Evolutionary conservation across 2,113 vertebrate species (phyloP), one percentile per base, ranked within the genome.

Genomic region (Chunga burmeisteri): DNA sequence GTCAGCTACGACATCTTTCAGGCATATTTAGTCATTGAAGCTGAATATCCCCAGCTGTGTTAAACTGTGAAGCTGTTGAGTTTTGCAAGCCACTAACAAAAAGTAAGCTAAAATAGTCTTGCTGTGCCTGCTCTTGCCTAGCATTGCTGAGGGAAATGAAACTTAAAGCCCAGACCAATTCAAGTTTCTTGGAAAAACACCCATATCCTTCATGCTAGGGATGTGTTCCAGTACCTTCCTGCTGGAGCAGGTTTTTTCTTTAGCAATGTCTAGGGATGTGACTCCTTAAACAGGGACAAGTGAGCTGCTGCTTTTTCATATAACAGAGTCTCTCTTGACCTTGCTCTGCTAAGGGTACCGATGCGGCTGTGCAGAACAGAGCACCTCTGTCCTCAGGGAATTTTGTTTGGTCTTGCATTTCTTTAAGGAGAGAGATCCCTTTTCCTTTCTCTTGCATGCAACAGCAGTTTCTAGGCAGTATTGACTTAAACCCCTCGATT

Each of bases 11-110:
- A 95, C 71, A 82, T 91, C 88, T 95, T 95, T 94, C 94, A 95
- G 70, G 55, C 74, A 9, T 80, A 82, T 94, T 91, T 88, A 87
- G 66, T 82, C 93, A 91, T 15, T 94, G 96, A 85, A 94, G 96
- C 86, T 94, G 94, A 95, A 93, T 96, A 89, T 93, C 62, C 66
- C 93, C 96, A 97, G 95, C 93, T 96, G 97, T 87, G 89, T 85
- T 96, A 95, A 95, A 95, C 84, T 86, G 73, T 82, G 94, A 96
- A 89, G 83, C 73, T 94, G 84, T 94, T 94, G 81, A 94, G 84
- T 72, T 96, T 87, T 88, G 78, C 89, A 77, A 94, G 86, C 62
- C 84, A 79, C 70, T 86, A 91, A 93, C 86, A 95, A 87, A 95
- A 93, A 66, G 90, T 81, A 90, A 89, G 84, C 84, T 85, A 72